These are phyloP conservation scores for Coregonus suidteri DNA, from an alignment of 2,797 vertebrate species.

Conservation along the genomic window DNA sequence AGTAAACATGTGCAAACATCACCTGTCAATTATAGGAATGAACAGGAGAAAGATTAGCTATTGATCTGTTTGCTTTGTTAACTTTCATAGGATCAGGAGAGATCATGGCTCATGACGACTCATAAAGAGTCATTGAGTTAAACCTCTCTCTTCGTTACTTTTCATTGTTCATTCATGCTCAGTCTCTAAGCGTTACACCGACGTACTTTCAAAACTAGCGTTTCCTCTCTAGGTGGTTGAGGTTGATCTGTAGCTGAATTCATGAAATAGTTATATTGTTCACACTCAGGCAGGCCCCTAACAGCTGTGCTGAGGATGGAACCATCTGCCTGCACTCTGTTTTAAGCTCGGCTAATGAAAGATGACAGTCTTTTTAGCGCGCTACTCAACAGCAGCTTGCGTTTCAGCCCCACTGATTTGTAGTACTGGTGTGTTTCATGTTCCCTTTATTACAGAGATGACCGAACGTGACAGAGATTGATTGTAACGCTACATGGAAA, in stretches of 20 bases:
- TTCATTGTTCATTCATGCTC: slow-evolving; percentile 63
- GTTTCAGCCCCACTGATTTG: slow-evolving; percentile 67
- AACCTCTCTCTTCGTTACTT: neutral
- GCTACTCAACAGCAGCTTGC: slow-evolving; percentile 37
- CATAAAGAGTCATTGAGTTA: slow-evolving; percentile 33
- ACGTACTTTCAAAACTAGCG: slow-evolving; percentile 42
- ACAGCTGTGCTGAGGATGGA: slow-evolving; percentile 63
- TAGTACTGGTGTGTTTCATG: slow-evolving; percentile 63
- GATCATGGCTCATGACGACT: neutral
- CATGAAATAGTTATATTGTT: slow-evolving; percentile 43
- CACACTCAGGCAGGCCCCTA: slow-evolving; percentile 49
- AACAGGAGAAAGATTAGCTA: neutral
- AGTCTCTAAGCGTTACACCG: slow-evolving; percentile 42
- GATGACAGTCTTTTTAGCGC: slow-evolving; percentile 51
- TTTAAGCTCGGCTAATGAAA: slow-evolving; percentile 72
- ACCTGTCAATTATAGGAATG: neutral
- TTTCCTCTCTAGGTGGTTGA: slow-evolving; percentile 59
- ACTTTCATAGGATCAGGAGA: neutral
- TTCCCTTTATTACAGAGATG: slow-evolving; percentile 71
- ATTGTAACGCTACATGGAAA: slow-evolving; percentile 71
- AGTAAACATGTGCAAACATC: neutral
- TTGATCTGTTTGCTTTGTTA: neutral
- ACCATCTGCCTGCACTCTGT: slow-evolving; percentile 61
- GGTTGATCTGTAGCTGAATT: slow-evolving; percentile 49
- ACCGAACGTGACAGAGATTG: slow-evolving; percentile 66